A percentile compares a stretch with the other conserved stretches of the same genome.
Evolutionary conservation across 2,797 vertebrate species (phyloP).

Genomic region (Manis crassicaudata): DNA sequence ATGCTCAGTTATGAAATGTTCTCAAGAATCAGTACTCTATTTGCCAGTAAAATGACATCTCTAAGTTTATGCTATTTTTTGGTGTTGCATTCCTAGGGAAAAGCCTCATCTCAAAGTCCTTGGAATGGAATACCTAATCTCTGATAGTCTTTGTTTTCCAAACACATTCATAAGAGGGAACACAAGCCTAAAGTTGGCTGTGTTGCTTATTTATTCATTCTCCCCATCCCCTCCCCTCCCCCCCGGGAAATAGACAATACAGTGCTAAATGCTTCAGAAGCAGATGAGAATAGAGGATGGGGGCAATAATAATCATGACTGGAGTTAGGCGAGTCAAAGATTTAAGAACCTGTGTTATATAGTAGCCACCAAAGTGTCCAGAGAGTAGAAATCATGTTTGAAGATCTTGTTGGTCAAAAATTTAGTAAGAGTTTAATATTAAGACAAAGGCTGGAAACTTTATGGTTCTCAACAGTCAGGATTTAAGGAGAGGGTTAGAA

Average conservation of each 20-base stretch:
- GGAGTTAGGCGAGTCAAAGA: not conserved
- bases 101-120: not conserved
- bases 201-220: not conserved
- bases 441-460: not conserved
- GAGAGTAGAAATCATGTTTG: not conserved
- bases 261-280: not conserved
- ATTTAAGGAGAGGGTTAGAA: not conserved
- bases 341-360: not conserved
- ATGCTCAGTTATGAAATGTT: not conserved
- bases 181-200: not conserved
- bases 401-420: not conserved
- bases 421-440: not conserved
- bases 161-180: not conserved
- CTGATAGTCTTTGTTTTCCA: not conserved
- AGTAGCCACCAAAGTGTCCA: not conserved
- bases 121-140: not conserved
- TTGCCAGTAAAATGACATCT: constrained; percentile 12
- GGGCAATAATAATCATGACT: not conserved
- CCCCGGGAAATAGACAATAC: not conserved
- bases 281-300: not conserved
- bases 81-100: not conserved
- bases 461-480: not conserved
- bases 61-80: not conserved
- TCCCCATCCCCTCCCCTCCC: too few relatives aligned
- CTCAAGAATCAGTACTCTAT: not conserved